Base-by-base conservation (phyloP, 2,113 vertebrate genomes). In the Panthera leo region DNA sequence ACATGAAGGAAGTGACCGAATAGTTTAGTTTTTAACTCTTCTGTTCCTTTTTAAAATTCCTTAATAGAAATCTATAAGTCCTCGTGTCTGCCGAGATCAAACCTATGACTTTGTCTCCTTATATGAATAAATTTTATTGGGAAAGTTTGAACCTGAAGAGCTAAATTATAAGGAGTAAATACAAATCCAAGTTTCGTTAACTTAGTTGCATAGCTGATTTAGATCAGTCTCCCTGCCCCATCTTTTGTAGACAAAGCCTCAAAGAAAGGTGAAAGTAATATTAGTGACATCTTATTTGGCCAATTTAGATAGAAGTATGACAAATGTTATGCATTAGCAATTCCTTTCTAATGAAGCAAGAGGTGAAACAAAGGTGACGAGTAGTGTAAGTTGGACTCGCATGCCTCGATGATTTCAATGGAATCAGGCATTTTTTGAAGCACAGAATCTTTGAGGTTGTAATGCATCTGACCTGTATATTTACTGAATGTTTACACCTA, bases 141-240 rank as follows among this genome's bases (percentile, higher is more conserved):
- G 10, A 53, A 91, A 92, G 3, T 27, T 25, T 88, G 42, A 90
- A 51, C 19, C 78, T 53, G 14, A 96, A 89, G 5, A 87, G 68
- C 53, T 61, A 6, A 94, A 58, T 65, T 70, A 34, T 68, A 61
- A 95, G 39, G n/a, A 97, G 53, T 19, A 48, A 87, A 76, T 85
- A 23, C 21, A 71, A 97, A 91, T 70, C n/a, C 58, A 63, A 91
- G 5, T 90, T 71, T 70, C 89, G 53, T 89, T 92, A 92, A 82
- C 68, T 88, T 58, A 61, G 48, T 91, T 93, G 61, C 7, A 67
- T 45, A n/a, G 5, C 19, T 95, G 42, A 91, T 29, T 29, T 86
- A n/a, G 19, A 36, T 87, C 63, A 14, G 18, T 86, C 18, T 75
- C 19, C 23, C 13, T 95, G 45, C 6, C 39, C 67, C 36, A 71